Evolutionary conservation across 2,113 vertebrate genomes (phyloP), one percentile per base, ranked within the genome.

Genomic region (Syngnathus floridae): DNA sequence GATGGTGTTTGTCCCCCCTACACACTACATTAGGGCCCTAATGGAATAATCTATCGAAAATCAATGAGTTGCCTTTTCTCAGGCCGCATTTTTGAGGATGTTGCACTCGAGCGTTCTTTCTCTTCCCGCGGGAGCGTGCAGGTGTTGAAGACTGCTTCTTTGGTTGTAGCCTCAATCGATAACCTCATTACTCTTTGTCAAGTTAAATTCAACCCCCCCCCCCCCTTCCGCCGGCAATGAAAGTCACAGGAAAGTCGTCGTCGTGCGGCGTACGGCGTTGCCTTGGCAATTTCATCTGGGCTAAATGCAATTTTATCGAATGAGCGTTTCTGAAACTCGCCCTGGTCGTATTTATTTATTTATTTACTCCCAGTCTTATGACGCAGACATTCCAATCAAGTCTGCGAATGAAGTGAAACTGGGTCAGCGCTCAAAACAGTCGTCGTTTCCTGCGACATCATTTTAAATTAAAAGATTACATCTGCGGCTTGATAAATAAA

Each of bases 161-260:
- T 84, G 74, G 79, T 83, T 80, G 84, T 88, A 85, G 83, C 82
- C 82, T 21, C 80, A 82, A 89, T 91, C 90, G 72, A 90, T 90
- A 91, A 84, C 86, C 88, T 90, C 89, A 90, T 90, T 91, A 90
- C 88, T 89, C 89, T 90, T 88, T 89, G 88, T 90, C 87, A 90
- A 89, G 84, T 89, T 87, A 89, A 90, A 89, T 89, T 85, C 84
- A 91, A 88, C 85, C 82, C 84, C 87, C 84, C 56, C 21, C 51
- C 4, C n/a, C 21, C 51, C 22, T 5, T 13, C 22, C 55, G 12
- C 71, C 41, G 87, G 85, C 86, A 80, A 87, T 84, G 88, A 90
- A 89, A 90, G 88, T 90, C 88, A 87, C 81, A 73, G 88, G 88
- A 91, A 90, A 89, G 89, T 88, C 84, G 84, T 85, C 85, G 79